Base-by-base conservation (phyloP, 2,113 vertebrate genomes). In the Tupaia tana region DNA sequence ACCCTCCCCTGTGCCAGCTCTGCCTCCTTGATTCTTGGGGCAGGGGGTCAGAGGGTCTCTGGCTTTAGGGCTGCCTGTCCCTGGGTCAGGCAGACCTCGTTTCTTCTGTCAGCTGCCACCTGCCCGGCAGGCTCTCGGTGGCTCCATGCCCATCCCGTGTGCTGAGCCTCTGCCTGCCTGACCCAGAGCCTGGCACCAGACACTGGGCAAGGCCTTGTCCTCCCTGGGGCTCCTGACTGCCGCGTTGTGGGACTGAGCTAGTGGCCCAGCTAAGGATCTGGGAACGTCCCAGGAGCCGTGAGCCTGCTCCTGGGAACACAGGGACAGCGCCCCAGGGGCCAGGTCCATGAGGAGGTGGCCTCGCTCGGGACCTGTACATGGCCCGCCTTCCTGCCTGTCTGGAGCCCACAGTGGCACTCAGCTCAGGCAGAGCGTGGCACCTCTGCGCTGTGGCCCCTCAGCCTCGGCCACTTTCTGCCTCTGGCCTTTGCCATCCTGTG, bases 131-230 rank as follows among this genome's bases (percentile, higher is more conserved):
- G 52, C 13, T 25, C 66, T n/a, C 1, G 0, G 31, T n/a, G 43
- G 52, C 77, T 27, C 24, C 29, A 12, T 25, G 56, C 7, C 61
- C 10, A 82, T 69, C 59, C 52, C 22, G 8, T 9, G 1, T 13
- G 70, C 66, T 73, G 73, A n/a, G 43, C 88, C 82, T 31, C 85
- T 66, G 58, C 74, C 25, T 93, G 12, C 29, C 77, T 15, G 43
- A 66, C 66, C 75, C 1, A 1, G 58, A 6, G 9, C 73, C 19
- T 52, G 34, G 19, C 64, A 14, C 22, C 0, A 0, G 52, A 70
- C 29, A 9, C 63, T 27, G 22, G 16, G 43, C 43, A 14, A 19
- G 7, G 9, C 43, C 54, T 52, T 34, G 31, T 27, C 61, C 43
- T 66, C 64, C 52, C 2, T 24, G 16, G 9, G 58, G 67, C 58